These are phyloP conservation scores for Rhinolophus sinicus DNA, from an alignment of 2,113 vertebrate genomes.

Conservation along the genomic window DNA sequence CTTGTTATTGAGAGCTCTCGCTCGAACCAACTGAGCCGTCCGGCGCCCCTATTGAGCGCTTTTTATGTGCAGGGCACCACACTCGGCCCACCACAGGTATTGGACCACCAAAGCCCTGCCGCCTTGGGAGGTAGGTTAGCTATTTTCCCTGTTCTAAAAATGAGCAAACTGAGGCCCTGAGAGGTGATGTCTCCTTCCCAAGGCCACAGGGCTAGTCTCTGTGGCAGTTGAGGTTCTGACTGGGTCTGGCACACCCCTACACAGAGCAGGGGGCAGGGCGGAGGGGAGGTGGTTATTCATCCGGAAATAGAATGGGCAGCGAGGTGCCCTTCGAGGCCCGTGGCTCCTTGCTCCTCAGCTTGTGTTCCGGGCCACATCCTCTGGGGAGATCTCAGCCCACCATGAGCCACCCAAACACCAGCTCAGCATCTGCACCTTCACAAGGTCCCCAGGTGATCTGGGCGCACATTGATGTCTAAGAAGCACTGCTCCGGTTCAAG, in stretches of 20 bases:
- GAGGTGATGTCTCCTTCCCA: background rate
- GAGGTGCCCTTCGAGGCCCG: no score
- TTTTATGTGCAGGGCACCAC: rapidly evolving
- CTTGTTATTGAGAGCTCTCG: no score
- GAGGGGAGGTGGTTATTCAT: rapidly evolving
- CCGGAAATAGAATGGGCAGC: no score
- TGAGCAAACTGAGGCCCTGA: background rate
- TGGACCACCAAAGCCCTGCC: rapidly evolving
- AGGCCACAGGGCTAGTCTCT: background rate
- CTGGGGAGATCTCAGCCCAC: background rate
- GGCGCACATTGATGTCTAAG: background rate
- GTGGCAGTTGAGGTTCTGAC: background rate
- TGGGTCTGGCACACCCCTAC: background rate
- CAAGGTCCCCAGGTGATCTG: background rate
- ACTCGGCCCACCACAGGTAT: rapidly evolving
- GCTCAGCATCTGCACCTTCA: background rate
- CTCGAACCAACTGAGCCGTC: no score
- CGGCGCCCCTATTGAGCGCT: no score
- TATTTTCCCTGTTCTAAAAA: background rate
- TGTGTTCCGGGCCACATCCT: background rate
- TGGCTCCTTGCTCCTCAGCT: background rate
- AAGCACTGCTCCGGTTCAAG: background rate
- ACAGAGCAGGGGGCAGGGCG: background rate
- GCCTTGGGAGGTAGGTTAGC: background rate
- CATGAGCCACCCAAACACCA: rapidly evolving